Evolutionary conservation across 2,888 invertebrate species (phyloP), one percentile per base, ranked within the genome.

Genomic region (Yponomeuta sedellus): DNA sequence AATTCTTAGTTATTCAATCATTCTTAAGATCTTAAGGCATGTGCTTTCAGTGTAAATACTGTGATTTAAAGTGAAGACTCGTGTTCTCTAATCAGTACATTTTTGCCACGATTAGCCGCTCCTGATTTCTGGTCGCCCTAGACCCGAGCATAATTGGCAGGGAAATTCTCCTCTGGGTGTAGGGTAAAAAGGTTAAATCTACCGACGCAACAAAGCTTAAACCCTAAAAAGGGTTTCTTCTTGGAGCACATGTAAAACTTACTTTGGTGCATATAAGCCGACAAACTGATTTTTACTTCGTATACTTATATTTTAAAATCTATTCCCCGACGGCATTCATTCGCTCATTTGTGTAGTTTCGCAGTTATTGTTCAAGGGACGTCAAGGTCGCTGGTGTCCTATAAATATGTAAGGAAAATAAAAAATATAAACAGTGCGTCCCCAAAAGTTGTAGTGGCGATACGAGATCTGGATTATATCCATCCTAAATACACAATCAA

Each of bases 311-410:
- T 52, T 52, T 52, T 52, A 52, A 52, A 52, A 16, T 16, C 61
- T 61, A 82, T 83, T 86, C 84, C 86, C 86, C 79, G 76, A 16
- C 78, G 80, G 81, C 81, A 77, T 75, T 76, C 77, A 73, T 79
- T 76, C 81, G 77, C 75, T 76, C 77, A 74, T 79, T 76, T 80
- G 80, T 79, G 78, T 85, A 80, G 75, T 78, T 80, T 83, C 83
- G 86, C 76, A 76, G 80, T 86, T 86, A 84, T 86, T 86, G 86
- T 86, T 80, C 74, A 73, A 77, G 74, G 71, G 72, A 71, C 69
- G 71, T 77, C 89, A 91, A 90, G 90, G 90, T 87, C 88, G 75
- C 59, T 67, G 66, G 68, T 69, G 66, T 72, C 71, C 77, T 91
- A 91, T 90, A 91, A 85, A 88, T 83, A 77, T 76, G 73, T 77